Evolutionary conservation across 2,888 invertebrate genomes (phyloP), one percentile per base, ranked within the genome.

Genomic region (Archaeoteleia sp.): DNA sequence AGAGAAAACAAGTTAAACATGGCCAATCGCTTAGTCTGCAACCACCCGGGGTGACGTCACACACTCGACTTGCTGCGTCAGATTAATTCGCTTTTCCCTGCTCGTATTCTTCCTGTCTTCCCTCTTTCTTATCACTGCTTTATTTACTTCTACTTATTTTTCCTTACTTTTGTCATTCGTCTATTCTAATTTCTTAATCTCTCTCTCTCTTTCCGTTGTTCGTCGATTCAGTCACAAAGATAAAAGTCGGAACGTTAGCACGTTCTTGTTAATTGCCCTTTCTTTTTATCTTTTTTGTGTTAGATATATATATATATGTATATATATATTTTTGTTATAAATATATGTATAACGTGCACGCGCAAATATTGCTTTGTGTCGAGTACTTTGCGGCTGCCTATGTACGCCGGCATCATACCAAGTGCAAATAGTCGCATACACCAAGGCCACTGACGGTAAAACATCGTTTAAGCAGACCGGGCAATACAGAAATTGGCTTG

Each of bases 1-100:
- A 53, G 51, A 68, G 61, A 73, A 72, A 73, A 75, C 73, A 79
- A 77, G 77, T 77, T 79, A 77, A 20, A 70, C 70, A 73, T 75
- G 74, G 75, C 76, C 75, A 75, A 72, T 74, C 71, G 74, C 72
- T 76, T 75, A 74, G 74, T 77, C 72, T 75, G 76, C 75, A 78
- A 72, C 75, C 74, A 74, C 74, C 74, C 72, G 40, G 71, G 66
- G 71, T 74, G 72, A 73, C 69, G 66, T 74, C 70, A 68, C 60
- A 39, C 20, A 20, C 2, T 17, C 17, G 23, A 37, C 37, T 14
- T 37, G 37, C 37, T 14, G 37, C 15, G 14, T 7, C 5, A 8
- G 23, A n/a, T 40, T n/a, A 20, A n/a, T n/a, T n/a, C n/a, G n/a
- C n/a, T n/a, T n/a, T n/a, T n/a, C n/a, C n/a, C n/a, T n/a, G n/a